These are phyloP conservation scores for Proales similis DNA, from an alignment of 1,140 invertebrate genomes.

Conservation along the genomic window DNA sequence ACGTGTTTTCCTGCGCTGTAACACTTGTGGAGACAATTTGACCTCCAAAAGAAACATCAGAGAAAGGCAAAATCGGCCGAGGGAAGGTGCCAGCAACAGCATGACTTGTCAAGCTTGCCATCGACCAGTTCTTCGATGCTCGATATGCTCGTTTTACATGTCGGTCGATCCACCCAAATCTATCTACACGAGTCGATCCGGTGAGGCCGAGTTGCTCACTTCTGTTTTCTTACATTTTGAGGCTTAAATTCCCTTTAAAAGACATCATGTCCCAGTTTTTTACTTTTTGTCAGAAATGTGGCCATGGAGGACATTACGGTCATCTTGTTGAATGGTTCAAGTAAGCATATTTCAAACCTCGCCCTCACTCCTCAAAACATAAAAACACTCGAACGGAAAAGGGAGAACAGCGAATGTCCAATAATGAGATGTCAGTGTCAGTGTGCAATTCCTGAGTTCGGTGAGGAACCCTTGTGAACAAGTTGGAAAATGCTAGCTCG, in stretches of 20 bases:
- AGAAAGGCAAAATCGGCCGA: too few relatives aligned
- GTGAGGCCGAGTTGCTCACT: too few relatives aligned
- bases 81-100: conserved; percentile 16
- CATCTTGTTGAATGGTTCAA: conserved; percentile 24
- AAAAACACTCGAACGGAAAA: too few relatives aligned
- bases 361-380: too few relatives aligned
- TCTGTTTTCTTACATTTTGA: too few relatives aligned
- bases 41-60: background rate
- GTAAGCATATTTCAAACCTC: conserved; percentile 12
- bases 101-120: conserved; percentile 33
- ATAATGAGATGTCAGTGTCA: conserved; percentile 33
- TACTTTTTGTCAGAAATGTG: conserved; percentile 36
- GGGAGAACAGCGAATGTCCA: conserved; percentile 31
- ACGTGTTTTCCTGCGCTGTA: conserved; percentile 1
- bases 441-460: too few relatives aligned
- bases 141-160: conserved; percentile 23
- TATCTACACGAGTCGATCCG: too few relatives aligned
- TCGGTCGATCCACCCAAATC: conserved; percentile 33
- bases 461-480: too few relatives aligned
- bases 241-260: too few relatives aligned
- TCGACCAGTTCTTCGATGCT: conserved; percentile 10
- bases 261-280: conserved; percentile 28
- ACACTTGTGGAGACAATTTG: conserved; percentile 19
- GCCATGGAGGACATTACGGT: conserved; percentile 31
- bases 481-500: too few relatives aligned